A percentile compares a stretch with the other conserved stretches of the same genome.
These are phyloP conservation scores for Picus viridis DNA, from an alignment of 2,797 vertebrate genomes.

Conservation along the genomic window DNA sequence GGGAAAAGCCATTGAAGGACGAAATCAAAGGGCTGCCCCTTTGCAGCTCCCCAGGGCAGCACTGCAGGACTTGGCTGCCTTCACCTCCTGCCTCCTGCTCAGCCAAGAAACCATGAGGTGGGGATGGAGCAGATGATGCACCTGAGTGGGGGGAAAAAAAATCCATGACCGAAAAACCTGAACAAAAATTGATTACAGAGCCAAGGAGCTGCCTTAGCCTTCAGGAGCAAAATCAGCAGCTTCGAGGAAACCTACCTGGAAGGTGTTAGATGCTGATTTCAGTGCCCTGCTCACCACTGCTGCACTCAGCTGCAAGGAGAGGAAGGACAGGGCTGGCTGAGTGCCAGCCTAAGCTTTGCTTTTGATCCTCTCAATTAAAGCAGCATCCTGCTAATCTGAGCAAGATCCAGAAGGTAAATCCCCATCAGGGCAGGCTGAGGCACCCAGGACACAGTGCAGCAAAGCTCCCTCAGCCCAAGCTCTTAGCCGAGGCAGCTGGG, in stretches of 20 bases:
- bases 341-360: neutral
- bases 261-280: neutral
- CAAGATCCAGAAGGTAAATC: neutral
- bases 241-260: neutral
- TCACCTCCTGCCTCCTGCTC: too few relatives aligned
- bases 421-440: neutral
- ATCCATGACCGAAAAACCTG: too few relatives aligned
- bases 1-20: too few relatives aligned
- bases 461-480: neutral
- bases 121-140: too few relatives aligned
- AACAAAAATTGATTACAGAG: too few relatives aligned
- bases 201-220: rapidly evolving
- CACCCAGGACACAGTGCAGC: neutral
- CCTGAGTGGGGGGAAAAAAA: too few relatives aligned
- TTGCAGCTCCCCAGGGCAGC: too few relatives aligned
- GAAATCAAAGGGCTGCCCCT: too few relatives aligned
- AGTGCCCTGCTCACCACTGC: neutral
- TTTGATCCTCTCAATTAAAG: neutral
- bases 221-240: neutral
- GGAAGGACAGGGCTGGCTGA: neutral
- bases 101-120: too few relatives aligned
- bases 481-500: neutral
- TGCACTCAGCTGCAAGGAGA: neutral
- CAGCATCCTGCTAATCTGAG: neutral
- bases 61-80: too few relatives aligned